Base-by-base conservation (phyloP, 2,113 vertebrate genomes). In the Aegithalos caudatus region DNA sequence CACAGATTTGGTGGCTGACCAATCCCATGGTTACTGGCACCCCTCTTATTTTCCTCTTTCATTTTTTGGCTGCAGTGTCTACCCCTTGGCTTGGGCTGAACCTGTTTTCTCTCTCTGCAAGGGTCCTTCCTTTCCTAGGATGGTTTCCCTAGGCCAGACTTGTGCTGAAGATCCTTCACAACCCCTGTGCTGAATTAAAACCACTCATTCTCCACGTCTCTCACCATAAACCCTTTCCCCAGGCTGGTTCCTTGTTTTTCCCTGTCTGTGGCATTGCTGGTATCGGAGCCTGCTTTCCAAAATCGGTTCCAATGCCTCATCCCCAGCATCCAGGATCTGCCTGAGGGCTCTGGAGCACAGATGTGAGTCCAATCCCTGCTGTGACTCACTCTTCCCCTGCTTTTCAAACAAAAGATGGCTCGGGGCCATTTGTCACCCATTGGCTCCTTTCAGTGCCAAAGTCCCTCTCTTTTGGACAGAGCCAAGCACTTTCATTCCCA, bases 321-420 rank as follows among this genome's bases (percentile, higher is more conserved):
- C 48, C 67, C 33, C 86, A 37, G 62, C 8, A 9, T 44, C 86
- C 78, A 77, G 92, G 71, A 80, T 92, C 35, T 66, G 87, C 87
- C 87, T 48, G 44, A 24, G 90, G 82, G 80, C 8, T 90, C 72
- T 50, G 88, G 80, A 62, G 67, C 20, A 47, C 91, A 92, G 86
- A 86, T 70, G 82, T 54, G 88, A 93, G 57, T 33, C 67, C 67
- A 33, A 4, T 28, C 79, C 82, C 76, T 56, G 67, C 86, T 78
- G 62, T 93, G 94, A 93, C 64, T 97, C 91, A 90, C 65, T 88
- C 83, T 81, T 92, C 65, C 80, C 35, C 62, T 79, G 50, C 81
- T 83, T 88, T 35, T 88, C 38, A 60, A 85, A 85, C 66, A 77
- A 54, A 73, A 86, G 91, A 73, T 83, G 37, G 51, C 82, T 94